phyloP scores from a whole-genome alignment of 2,888 invertebrate species.

The Yponomeuta sedellus region DNA sequence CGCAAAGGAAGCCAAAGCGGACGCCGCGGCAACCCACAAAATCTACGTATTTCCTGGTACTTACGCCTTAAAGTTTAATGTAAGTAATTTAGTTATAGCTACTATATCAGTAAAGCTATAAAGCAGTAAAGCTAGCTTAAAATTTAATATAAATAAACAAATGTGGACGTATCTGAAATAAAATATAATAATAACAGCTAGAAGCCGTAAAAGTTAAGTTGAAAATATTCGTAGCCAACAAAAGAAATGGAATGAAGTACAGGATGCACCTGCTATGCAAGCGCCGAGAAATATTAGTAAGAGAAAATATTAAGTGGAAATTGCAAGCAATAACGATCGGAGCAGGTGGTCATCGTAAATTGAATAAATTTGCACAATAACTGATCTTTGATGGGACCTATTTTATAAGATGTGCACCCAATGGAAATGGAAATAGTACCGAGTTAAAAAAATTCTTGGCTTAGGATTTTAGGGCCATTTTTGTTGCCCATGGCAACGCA shows the following conservation, averaged over 20 bases:
- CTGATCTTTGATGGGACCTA: neutral
- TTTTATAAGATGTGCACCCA: neutral
- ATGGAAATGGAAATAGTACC: neutral
- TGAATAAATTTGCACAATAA: slow-evolving; percentile 14
- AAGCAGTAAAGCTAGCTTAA: no score
- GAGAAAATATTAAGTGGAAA: neutral
- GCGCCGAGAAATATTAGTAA: slow-evolving; percentile 4
- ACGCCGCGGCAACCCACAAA: slow-evolving; percentile 18
- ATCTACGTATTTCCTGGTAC: slow-evolving; percentile 17
- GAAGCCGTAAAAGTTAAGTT: no score
- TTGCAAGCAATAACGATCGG: neutral
- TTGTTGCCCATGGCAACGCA: no score
- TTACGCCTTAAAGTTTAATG: neutral
- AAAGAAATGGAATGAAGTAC: no score
- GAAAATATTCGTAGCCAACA: no score
- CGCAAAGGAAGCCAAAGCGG: slow-evolving; percentile 21
- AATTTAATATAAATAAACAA: no score
- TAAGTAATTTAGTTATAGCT: neutral
- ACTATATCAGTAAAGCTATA: no score
- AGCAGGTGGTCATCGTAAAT: slow-evolving; percentile 12
- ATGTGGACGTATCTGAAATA: no score
- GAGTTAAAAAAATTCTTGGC: neutral
- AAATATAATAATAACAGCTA: no score
- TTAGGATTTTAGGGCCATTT: no score
- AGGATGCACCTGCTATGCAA: slow-evolving; percentile 4